Base-by-base conservation (phyloP, 1,140 invertebrate genomes). In the Metaphire vulgaris region DNA sequence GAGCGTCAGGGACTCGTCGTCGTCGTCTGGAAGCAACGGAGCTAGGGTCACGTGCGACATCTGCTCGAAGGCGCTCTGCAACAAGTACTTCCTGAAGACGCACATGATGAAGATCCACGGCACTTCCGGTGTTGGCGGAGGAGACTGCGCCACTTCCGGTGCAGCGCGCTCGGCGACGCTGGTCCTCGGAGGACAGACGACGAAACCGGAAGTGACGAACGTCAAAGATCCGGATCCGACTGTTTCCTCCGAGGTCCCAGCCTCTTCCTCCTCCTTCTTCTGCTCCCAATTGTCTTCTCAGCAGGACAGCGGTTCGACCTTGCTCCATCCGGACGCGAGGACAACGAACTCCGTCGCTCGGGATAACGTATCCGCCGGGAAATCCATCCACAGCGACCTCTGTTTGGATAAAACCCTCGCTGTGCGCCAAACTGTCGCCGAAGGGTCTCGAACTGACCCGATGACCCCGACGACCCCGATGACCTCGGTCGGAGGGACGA, bases 31-130 rank as follows among this genome's bases (percentile, higher is more conserved):
- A n/a, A n/a, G n/a, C 64, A 84, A 84, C 30, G 83, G 84, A 16
- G 88, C 88, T 66, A 87, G 79, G 28, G 66, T 70, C 67, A 70
- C 67, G 1, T 76, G 75, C 30, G 75, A 76, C 68, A 56, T 76
- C 1, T 76, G 75, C 33, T 67, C 68, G 68, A 76, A 76, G 41
- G 69, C 31, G 66, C 75, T 76, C 16, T 64, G 65, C 33, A 76
- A 70, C 33, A 41, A 70, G 15, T 70, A 67, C 16, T 70, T 69
- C 33, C 33, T 76, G 32, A 69, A 67, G 32, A 69, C 69, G 0
- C 75, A 76, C 69, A 67, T 74, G 68, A 29, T 76, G 30, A 71
- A 41, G 33, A 71, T 69, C 14, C 75, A 76, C 32, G 69, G 69
- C 32, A 70, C n/a, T n/a, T n/a, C n/a, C n/a, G n/a, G n/a, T n/a